Conservation (phyloP, 1,140 invertebrate genomes). For the Aplysia californica region DNA sequence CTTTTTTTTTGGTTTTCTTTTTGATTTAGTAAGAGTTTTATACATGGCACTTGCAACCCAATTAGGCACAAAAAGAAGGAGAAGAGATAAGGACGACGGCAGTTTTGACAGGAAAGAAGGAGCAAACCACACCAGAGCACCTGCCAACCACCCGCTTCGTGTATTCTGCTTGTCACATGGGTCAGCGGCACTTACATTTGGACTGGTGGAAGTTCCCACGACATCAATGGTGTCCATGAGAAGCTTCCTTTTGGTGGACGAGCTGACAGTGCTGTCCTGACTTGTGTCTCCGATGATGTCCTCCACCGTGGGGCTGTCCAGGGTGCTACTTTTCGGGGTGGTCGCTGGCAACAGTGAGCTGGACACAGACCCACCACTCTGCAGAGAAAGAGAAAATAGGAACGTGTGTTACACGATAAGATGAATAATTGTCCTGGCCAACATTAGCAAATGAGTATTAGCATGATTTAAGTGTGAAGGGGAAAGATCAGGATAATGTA, state of each 20-base stretch:
- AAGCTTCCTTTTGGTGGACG: conserved; percentile 46
- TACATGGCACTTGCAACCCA: too few relatives aligned
- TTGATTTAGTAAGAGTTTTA: too few relatives aligned
- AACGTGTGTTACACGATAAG: background rate
- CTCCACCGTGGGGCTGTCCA: background rate
- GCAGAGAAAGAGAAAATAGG: background rate
- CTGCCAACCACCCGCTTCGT: too few relatives aligned
- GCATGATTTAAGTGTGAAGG: background rate
- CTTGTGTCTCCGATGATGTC: conserved; percentile 1
- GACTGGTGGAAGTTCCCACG: conserved; percentile 59
- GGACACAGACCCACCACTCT: background rate
- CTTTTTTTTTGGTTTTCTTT: background rate
- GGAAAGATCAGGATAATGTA: background rate
- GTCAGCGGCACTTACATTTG: conserved; percentile 57
- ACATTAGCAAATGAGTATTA: background rate
- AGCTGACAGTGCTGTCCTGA: conserved; percentile 14
- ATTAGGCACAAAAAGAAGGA: background rate
- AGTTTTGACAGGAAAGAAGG: too few relatives aligned
- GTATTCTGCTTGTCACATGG: background rate
- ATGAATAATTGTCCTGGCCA: background rate
- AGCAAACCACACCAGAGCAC: too few relatives aligned
- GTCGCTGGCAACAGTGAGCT: background rate
- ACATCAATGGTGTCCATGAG: conserved; percentile 67
- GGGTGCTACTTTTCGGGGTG: background rate
- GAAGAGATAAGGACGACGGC: too few relatives aligned